These are phyloP conservation scores for Symphodus melops DNA, from an alignment of 2,113 vertebrate genomes.

Conservation along the genomic window DNA sequence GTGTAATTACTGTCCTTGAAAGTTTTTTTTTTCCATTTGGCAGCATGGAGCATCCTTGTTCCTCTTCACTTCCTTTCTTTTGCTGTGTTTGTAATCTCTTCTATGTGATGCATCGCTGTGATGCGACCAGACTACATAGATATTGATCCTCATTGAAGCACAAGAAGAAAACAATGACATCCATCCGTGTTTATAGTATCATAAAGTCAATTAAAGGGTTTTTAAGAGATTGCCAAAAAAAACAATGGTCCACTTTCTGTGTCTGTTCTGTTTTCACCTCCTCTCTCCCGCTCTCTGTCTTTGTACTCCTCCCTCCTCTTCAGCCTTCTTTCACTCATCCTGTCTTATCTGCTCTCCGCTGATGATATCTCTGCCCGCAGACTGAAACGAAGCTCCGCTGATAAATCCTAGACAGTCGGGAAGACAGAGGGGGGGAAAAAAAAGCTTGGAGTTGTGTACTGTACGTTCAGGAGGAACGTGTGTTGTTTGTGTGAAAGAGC, in stretches of 20 bases:
- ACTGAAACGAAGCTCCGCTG: conserved; percentile 66
- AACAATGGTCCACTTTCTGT: conserved; percentile 14
- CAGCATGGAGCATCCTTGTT: conserved; percentile 15
- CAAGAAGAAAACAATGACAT: no score
- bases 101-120: not conserved
- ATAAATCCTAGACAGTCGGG: conserved; percentile 63
- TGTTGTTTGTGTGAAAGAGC: not conserved
- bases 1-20: conserved; percentile 67
- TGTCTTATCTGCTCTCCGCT: conserved; percentile 60
- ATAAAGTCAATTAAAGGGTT: conserved; percentile 22
- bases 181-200: conserved; percentile 4
- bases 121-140: not conserved
- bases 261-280: not conserved
- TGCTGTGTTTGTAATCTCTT: not conserved
- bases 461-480: conserved; percentile 8
- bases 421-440: not conserved
- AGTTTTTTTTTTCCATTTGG: conserved; percentile 53
- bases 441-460: conserved; percentile 14
- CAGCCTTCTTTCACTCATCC: conserved; percentile 48
- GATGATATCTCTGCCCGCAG: conserved; percentile 67
- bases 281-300: not conserved
- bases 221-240: conserved; percentile 12
- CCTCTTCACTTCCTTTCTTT: conserved; percentile 3
- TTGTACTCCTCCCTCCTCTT: conserved; percentile 14
- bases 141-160: conserved; percentile 17